A percentile compares a stretch with the other conserved stretches of the same genome.
phyloP scores from a whole-genome alignment of 2,797 vertebrate genomes.

The Eremophila alpestris region DNA sequence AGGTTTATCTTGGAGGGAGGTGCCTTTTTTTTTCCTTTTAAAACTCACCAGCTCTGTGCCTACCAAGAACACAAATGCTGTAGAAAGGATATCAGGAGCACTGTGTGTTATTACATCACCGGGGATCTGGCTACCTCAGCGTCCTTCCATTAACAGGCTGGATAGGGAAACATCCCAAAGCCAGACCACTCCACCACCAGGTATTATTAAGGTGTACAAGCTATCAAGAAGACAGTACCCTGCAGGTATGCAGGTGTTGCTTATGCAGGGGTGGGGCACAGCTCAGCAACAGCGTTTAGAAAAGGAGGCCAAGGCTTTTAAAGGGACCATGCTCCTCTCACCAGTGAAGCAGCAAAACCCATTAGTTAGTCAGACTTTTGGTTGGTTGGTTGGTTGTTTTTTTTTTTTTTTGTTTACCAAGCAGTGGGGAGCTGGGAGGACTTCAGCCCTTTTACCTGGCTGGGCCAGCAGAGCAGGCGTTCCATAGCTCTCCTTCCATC shows the following conservation, averaged over 20 bases:
- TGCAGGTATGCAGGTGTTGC: constrained; percentile 69
- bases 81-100: not conserved
- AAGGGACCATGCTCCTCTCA: constrained; percentile 27
- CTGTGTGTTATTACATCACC: not conserved
- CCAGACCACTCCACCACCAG: constrained; percentile 20
- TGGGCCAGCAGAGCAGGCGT: fast-evolving
- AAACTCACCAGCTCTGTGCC: not conserved
- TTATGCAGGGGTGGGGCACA: constrained; percentile 55
- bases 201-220: constrained; percentile 32
- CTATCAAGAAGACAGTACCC: constrained; percentile 52
- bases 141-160: not conserved
- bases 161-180: not conserved
- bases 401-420: not conserved
- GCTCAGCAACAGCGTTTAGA: not conserved
- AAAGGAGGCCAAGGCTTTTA: constrained; percentile 58
- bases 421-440: not conserved
- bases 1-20: not conserved
- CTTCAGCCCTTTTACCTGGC: not conserved
- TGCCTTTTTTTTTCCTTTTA: not conserved
- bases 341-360: not conserved
- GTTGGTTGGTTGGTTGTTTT: too few relatives aligned
- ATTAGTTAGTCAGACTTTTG: not conserved
- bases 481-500: not conserved
- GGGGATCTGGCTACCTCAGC: not conserved
- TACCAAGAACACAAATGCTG: not conserved